Conservation (phyloP, 2,888 invertebrate genomes). For the Campaea margaritaria region DNA sequence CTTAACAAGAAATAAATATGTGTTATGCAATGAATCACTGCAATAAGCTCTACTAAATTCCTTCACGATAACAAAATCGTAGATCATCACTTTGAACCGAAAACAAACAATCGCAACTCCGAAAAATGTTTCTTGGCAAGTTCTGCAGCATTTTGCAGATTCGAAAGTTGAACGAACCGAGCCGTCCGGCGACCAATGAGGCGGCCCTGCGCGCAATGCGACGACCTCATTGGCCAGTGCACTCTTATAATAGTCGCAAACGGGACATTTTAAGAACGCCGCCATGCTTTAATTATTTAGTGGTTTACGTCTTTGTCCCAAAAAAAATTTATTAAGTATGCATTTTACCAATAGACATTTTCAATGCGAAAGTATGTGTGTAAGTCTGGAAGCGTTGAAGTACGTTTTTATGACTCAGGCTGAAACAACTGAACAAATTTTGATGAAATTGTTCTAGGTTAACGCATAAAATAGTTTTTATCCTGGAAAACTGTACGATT, state of each 20-base stretch:
- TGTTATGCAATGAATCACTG: too few species aligned
- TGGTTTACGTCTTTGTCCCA: constrained; percentile 38
- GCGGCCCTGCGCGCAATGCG: constrained; percentile 74
- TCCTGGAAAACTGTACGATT: too few species aligned
- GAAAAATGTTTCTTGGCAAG: constrained; percentile 54
- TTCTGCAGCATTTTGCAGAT: constrained; percentile 65
- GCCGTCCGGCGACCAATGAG: constrained; percentile 56
- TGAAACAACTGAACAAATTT: too few species aligned
- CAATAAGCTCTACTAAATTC: background rate
- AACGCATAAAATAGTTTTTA: too few species aligned
- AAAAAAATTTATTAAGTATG: too few species aligned
- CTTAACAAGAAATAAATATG: too few species aligned
- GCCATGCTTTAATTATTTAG: constrained; percentile 48
- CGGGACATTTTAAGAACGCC: constrained; percentile 47
- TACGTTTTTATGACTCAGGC: too few species aligned
- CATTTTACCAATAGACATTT: too few species aligned
- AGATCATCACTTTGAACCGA: constrained; percentile 1
- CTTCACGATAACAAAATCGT: constrained; percentile 2
- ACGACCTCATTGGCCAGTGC: constrained; percentile 70
- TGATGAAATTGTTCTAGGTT: too few species aligned
- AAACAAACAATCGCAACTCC: constrained; percentile 16
- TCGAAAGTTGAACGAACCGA: constrained; percentile 70
- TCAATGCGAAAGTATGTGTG: too few species aligned
- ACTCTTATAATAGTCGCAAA: constrained; percentile 50
- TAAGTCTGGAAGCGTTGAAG: too few species aligned